Evolutionary conservation across 2,113 vertebrate species (phyloP), one percentile per base, ranked within the genome.

Genomic region (Pycnonotus jocosus): DNA sequence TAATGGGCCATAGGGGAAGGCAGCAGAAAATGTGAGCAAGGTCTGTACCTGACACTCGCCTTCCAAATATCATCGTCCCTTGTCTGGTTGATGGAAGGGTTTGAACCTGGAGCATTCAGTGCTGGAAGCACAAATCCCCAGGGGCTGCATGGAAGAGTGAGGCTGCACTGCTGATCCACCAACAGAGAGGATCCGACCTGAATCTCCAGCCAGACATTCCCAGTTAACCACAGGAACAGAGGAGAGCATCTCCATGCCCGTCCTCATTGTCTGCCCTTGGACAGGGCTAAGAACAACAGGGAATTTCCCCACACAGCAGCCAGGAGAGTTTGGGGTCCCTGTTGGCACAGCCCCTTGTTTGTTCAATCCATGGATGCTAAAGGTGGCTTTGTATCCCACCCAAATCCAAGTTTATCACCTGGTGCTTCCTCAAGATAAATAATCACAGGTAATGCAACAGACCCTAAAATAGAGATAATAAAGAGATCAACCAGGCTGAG

Each of bases 151-250:
- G 12, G 65, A 64, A 47, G 48, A 53, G 44, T 11, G 61, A 24
- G 79, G 4, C 68, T 77, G 62, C 33, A 16, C 40, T 44, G 71
- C 71, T 86, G 91, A 61, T 28, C 86, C 53, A 20, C 30, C 40
- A 44, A 28, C 0, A 0, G 37, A 1, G 6, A 31, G 9, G 14
- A 40, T 28, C 4, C 1, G 27, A 54, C 25, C 54, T 9, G 2
- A 33, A 19, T 5, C 33, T 73, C 28, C 56, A 66, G 64, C 35
- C 72, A 84, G 60, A 54, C 11, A 25, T 13, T 79, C 71, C 83
- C 58, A 76, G 56, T 44, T 23, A 76, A 40, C 48, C 23, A 11
- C 31, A 31, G 15, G 31, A 37, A 35, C 15, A 15, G 12, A 35
- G 1, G 2, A 76, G 25, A 65, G 13, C 61, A 13, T 48, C 70